Percentiles rank a stretch among this genome's conserved stretches.
These are phyloP conservation scores for Vanessa cardui DNA, from an alignment of 2,888 invertebrate species.

Conservation along the genomic window DNA sequence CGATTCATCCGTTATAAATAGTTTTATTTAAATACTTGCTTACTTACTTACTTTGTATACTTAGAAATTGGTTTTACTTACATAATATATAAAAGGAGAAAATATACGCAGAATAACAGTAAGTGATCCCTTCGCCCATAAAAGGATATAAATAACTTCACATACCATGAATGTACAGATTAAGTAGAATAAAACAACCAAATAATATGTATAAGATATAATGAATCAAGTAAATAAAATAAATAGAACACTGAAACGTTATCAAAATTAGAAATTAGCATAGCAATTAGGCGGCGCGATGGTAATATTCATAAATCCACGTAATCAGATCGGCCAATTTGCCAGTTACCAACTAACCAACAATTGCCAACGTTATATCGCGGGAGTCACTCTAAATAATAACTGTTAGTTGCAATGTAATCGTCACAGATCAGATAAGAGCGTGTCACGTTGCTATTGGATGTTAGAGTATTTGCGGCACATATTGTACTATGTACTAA, in stretches of 20 bases:
- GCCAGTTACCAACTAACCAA: slow-evolving; percentile 21
- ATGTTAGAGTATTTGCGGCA: not conserved
- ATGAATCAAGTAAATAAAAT: not conserved
- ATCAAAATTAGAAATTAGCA: slow-evolving; percentile 27
- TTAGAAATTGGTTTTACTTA: too few relatives aligned
- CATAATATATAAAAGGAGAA: too few relatives aligned
- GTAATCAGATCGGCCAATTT: slow-evolving; percentile 33
- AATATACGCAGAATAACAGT: too few relatives aligned
- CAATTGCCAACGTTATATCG: not conserved
- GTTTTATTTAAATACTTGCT: too few relatives aligned
- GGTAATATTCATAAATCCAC: slow-evolving; percentile 28
- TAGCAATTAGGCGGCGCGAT: slow-evolving; percentile 21
- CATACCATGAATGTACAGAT: too few relatives aligned
- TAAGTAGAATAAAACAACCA: not conserved
- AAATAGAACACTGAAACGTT: slow-evolving; percentile 13
- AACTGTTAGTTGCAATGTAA: not conserved
- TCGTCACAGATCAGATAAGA: slow-evolving; percentile 18
- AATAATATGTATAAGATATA: not conserved
- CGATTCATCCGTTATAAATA: too few relatives aligned
- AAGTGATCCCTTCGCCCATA: too few relatives aligned
- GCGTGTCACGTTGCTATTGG: slow-evolving; percentile 14
- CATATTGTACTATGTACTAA: slow-evolving; percentile 2
- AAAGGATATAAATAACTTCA: too few relatives aligned
- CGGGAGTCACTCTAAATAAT: slow-evolving; percentile 7
- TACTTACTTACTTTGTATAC: too few relatives aligned